Base-by-base conservation (phyloP, 2,888 invertebrate genomes). In the Drosophila fulvimacula region DNA sequence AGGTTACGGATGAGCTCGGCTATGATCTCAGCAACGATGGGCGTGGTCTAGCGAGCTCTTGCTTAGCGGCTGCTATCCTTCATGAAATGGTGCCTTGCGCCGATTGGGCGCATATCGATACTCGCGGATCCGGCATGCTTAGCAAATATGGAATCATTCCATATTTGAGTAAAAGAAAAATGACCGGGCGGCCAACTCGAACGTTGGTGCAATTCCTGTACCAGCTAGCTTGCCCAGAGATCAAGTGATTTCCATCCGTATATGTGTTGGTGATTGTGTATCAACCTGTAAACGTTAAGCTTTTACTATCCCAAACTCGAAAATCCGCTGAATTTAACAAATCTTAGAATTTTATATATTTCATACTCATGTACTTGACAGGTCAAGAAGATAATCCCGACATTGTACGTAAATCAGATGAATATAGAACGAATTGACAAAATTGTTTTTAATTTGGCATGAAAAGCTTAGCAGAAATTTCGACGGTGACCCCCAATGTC, bases 51-150 rank as follows among this genome's bases (percentile, higher is more conserved):
- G 96, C 94, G 0, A 94, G 94, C 0, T 93, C 95, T 0, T 96
- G 96, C 80, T 93, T 95, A 42, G 96, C 95, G 3, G 96, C 96
- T 0, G 95, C 96, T 4, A 95, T 96, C 64, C 92, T 96, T 0
- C 93, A 93, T 91, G 94, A 95, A 91, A 94, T 96, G 93, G 94
- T 95, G 13, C 93, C 92, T 1, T 94, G 94, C 82, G 92, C 93
- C 36, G 94, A 94, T 69, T 96, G 96, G 96, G 90, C 95, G 76
- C 96, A 96, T 92, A 84, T 96, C 88, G 96, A 96, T 92, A 95
- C 95, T 65, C 94, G 95, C 38, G 95, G 96, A 63, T 95, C 96
- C 48, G 95, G 95, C 48, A 94, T 95, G 94, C 83, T 93, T 9
- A 93, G 94, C 59, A 93, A 92, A 80, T 93, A 89, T 77, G 94